Evolutionary conservation across 2,888 invertebrate genomes (phyloP), one percentile per base, ranked within the genome.

Genomic region (Drosophila percnosoma): DNA sequence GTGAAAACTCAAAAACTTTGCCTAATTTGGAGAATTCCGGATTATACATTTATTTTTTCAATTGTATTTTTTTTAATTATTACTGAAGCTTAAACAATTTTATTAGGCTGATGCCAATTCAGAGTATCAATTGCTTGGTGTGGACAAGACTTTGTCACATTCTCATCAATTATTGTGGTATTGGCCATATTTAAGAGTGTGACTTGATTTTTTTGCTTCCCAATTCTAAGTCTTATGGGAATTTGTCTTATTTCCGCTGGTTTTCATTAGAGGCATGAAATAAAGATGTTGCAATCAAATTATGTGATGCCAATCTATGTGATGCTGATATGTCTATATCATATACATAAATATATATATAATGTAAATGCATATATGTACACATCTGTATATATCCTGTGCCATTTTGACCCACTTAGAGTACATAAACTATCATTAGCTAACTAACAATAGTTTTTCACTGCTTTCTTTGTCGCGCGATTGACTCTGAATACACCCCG

Each of bases 391-490:
- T 34, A 13, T 36, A 72, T 78, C 53, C 71, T 67, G 53, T 58
- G 68, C 68, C 71, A 70, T 87, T 87, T 59, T 78, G 89, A 83
- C 89, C 83, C 87, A 88, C 73, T 89, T 86, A 83, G 49, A n/a
- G 70, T 15, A 18, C 78, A 83, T 84, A 84, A 84, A 84, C 75
- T 70, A 86, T 81, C 81, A 84, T 84, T 86, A 88, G 68, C 54
- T 38, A 38, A 31, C 45, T 18, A 52, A 75, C 67, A 75, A 75
- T 73, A 40, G 65, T 24, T 60, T 48, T 58, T 65, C 40, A 24
- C 10, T 61, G 53, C 66, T 76, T 76, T 52, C 33, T 58, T 60
- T 52, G 24, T 24, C 34, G 51, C 55, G 40, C 51, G 21, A 63
- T 63, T 57, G 52, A 71, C 48, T 71, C 33, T 58, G 45, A 66